Evolutionary conservation across 2,113 vertebrate species (phyloP), one percentile per base, ranked within the genome.

Genomic region (Gallinago paraguaiae): DNA sequence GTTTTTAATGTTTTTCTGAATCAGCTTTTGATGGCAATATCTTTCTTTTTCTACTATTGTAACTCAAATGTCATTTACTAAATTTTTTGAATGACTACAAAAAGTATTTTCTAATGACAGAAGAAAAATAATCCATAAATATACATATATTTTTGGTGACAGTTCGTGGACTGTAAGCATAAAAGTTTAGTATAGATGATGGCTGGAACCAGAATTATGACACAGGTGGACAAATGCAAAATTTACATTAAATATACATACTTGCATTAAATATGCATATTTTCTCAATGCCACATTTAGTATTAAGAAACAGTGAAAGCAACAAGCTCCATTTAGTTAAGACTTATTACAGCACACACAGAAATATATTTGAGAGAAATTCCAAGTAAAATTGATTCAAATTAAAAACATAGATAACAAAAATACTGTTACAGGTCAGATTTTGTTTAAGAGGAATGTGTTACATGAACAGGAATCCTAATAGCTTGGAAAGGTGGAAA

Each of bases 61-160:
- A 69, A 37, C 7, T 25, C 8, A 39, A 64, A 45, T 5, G 1
- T 48, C 1, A 67, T 51, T 54, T 41, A 56, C 15, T 53, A 37
- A 80, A 75, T 17, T 41, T 25, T 10, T 56, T 80, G 13, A 70
- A 39, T 77, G 1, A 19, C 68, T 74, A 46, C 10, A 37, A n/a
- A 68, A 17, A 0, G 0, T 22, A 12, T 33, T 37, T 75, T 60
- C 70, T 78, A 22, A 23, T 61, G 11, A 54, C 1, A 28, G n/a
- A 74, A 46, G 24, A 50, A 77, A 54, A 77, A 22, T 7, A 53
- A 35, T 28, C 10, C 3, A 24, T 43, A 17, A 48, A 28, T 35
- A 35, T 48, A 48, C 20, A 48, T 48, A 48, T 23, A 22, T 48
- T 85, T 76, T 80, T 0, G 1, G 1, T 53, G 20, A 30, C 15